Conservation (phyloP, 2,113 vertebrate genomes). For the Hylia prasina region DNA sequence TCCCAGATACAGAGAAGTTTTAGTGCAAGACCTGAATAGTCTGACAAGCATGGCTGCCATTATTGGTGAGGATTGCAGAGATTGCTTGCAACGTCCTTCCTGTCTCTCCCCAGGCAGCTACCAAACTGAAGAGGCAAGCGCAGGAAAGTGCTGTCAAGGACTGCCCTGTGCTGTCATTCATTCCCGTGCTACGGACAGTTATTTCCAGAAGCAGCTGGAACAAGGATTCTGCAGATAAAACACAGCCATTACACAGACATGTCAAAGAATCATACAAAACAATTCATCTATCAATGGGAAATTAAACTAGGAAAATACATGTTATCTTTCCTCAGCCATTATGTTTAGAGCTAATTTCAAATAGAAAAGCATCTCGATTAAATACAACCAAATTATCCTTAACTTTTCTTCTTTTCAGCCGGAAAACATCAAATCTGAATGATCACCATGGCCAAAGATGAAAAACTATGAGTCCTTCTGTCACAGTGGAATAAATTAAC, state of each 20-base stretch:
- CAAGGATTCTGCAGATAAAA: conserved; percentile 85
- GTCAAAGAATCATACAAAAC: not conserved
- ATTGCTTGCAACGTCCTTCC: conserved; percentile 95
- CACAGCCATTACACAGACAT: not conserved
- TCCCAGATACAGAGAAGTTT: not conserved
- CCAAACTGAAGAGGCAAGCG: conserved; percentile 97
- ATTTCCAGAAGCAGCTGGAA: conserved; percentile 96
- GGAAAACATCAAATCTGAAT: not conserved
- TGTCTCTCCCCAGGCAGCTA: conserved; percentile 97
- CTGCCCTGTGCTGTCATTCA: conserved; percentile 94
- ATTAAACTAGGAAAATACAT: not conserved
- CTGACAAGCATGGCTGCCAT: conserved; percentile 98
- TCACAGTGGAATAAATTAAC: not conserved
- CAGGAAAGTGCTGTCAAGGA: conserved; percentile 94
- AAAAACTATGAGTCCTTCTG: not conserved
- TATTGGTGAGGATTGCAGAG: conserved; percentile 97
- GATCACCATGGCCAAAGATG: not conserved
- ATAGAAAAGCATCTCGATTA: not conserved
- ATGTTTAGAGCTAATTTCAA: not conserved
- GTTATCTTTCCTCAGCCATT: not conserved
- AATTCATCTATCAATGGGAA: not conserved
- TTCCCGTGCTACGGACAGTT: conserved; percentile 92
- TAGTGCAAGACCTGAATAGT: conserved; percentile 88
- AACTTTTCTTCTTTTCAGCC: not conserved
- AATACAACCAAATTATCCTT: not conserved